Evolutionary conservation across 2,113 vertebrate species (phyloP).

Genomic region (Rhinopithecus roxellana): DNA sequence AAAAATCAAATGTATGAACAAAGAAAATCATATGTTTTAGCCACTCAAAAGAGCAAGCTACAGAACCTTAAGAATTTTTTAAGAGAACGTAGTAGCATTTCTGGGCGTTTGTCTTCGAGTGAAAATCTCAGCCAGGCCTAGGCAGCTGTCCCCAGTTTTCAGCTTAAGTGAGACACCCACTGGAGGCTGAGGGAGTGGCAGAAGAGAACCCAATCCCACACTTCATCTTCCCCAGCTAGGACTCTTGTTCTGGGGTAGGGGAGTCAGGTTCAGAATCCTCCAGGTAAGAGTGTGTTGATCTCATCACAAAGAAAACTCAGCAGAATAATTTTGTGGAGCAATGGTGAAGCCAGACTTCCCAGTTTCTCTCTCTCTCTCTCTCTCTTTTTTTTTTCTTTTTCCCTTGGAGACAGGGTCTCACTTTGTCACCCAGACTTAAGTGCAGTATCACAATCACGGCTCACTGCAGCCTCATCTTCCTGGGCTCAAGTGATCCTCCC

Average conservation of each 20-base stretch:
- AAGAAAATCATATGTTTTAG: slow-evolving; percentile 31
- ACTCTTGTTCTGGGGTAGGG: background rate
- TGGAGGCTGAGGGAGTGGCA: background rate
- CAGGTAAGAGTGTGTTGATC: background rate
- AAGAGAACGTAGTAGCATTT: background rate
- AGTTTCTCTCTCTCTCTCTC: too few relatives aligned
- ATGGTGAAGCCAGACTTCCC: background rate
- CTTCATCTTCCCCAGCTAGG: background rate
- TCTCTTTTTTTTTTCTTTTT: too few relatives aligned
- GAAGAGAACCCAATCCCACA: background rate
- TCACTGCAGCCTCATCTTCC: too few relatives aligned
- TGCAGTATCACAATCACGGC: too few relatives aligned
- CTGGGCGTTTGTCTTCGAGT: background rate
- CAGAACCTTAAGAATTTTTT: background rate
- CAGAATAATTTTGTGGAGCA: accelerated
- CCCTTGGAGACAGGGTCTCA: too few relatives aligned
- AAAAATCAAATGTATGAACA: background rate
- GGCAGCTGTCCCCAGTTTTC: background rate
- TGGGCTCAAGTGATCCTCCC: too few relatives aligned
- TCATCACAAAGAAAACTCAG: background rate
- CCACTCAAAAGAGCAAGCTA: background rate
- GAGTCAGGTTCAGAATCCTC: background rate
- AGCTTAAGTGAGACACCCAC: background rate
- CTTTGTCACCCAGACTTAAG: too few relatives aligned
- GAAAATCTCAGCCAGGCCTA: background rate